Evolutionary conservation across 2,888 invertebrate genomes (phyloP).

Genomic region (Chloroclystis v-ata): DNA sequence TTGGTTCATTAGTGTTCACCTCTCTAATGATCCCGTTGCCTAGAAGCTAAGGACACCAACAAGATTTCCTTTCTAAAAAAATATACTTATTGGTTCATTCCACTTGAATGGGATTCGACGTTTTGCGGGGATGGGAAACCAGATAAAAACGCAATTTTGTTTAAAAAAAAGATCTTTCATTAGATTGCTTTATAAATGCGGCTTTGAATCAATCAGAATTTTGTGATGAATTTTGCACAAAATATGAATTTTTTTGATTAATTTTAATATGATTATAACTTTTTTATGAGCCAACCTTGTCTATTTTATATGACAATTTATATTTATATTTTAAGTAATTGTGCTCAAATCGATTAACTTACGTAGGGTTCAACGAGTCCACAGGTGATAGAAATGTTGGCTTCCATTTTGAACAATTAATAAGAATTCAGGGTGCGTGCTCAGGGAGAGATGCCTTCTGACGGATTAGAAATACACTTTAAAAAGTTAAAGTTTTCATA

Average conservation of each 20-base stretch:
- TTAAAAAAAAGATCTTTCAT: constrained; percentile 10
- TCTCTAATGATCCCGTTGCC: constrained; percentile 62
- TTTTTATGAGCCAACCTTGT: too few species aligned
- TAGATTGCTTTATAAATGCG: constrained; percentile 9
- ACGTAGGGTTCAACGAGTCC: too few species aligned
- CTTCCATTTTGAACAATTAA: too few species aligned
- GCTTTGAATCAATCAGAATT: constrained; percentile 8
- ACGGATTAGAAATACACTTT: too few species aligned
- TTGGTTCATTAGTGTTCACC: constrained; percentile 66
- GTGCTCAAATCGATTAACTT: too few species aligned
- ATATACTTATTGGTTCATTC: constrained; percentile 30
- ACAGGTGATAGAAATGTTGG: too few species aligned
- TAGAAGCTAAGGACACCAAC: constrained; percentile 35
- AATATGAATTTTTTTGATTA: neutral
- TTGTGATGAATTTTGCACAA: neutral
- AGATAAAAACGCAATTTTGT: constrained; percentile 17
- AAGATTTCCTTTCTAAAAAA: constrained; percentile 33
- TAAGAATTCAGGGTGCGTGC: too few species aligned
- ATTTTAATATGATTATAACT: neutral
- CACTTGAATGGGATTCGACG: constrained; percentile 13
- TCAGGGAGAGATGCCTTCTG: too few species aligned
- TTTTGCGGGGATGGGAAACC: constrained; percentile 13
- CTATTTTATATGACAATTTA: too few species aligned
- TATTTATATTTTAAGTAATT: too few species aligned
- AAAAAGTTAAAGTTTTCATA: too few species aligned